Base-by-base conservation (phyloP, 2,888 invertebrate genomes). In the Pogonocherus hispidulus region DNA sequence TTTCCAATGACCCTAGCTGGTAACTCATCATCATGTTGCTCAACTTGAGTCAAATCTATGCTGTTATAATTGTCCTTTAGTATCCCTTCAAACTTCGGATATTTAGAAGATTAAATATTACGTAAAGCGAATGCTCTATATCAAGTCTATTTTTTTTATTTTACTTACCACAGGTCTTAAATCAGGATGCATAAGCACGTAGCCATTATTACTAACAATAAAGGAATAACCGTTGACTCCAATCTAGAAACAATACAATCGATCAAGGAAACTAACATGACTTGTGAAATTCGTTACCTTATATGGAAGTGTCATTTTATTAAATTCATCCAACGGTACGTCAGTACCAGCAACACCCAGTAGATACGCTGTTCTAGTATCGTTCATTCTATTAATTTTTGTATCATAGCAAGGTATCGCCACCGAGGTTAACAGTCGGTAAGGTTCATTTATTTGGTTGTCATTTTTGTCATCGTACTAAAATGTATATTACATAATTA, bases 161-260 rank as follows among this genome's bases (percentile, higher is more conserved):
- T 22, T 46, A 49, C 91, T 91, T 86, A 96, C 95, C 80, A 93
- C 91, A 11, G 98, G 97, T 74, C 95, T 89, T 71, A 97, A 89
- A 81, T 98, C 94, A 0, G 99, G 99, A 89, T 99, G 99, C 77
- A 96, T 90, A 63, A 99, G 87, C 46, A 99, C 89, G 84, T 97
- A 98, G 1, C 99, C 99, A 85, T 99, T 98, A 84, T 98, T 98
- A 79, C 97, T 98, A 18, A 98, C 93, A 77, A 98, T 94, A 86
- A 99, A 98, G 0, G 97, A 94, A 86, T 98, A 99, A 0, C 96
- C 98, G 84, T 97, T 97, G 0, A 97, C 97, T 22, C 99, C 99
- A 63, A 98, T 91, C 94, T 97, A 87, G 78, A 52, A 89, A 76
- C 11, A 70, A 47, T 9, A 16, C 55, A 19, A 37, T 18, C 11